These are phyloP conservation scores for Eupithecia insigniata DNA, from an alignment of 2,888 invertebrate species.

Conservation along the genomic window DNA sequence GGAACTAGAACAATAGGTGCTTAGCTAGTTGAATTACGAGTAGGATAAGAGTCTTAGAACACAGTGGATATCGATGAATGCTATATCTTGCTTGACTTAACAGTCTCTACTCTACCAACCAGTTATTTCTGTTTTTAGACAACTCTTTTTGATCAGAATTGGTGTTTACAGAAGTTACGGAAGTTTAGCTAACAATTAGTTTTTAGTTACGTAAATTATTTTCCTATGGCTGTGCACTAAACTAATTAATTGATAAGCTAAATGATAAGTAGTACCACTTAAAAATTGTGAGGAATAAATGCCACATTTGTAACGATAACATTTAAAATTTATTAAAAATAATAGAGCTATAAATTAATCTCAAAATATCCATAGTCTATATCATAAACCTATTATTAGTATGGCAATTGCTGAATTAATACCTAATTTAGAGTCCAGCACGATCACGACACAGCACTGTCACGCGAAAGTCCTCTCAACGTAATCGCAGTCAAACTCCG, in stretches of 20 bases:
- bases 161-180: neutral
- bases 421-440: conserved; percentile 63
- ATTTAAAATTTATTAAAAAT: conserved; percentile 76
- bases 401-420: conserved; percentile 75
- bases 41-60: neutral
- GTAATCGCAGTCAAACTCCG: conserved; percentile 80
- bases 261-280: conserved; percentile 18
- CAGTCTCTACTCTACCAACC: neutral
- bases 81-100: neutral
- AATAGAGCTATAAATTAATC: conserved; percentile 67
- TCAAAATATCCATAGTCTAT: conserved; percentile 62
- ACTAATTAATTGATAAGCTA: neutral
- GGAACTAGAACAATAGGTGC: conserved; percentile 26
- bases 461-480: conserved; percentile 80
- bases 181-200: neutral
- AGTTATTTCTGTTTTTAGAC: neutral
- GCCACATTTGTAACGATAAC: conserved; percentile 68
- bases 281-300: conserved; percentile 43
- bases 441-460: conserved; percentile 63
- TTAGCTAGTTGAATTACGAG: conserved; percentile 10
- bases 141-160: too few species aligned
- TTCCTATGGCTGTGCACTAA: too few species aligned
- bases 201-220: neutral
- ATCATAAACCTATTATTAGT: conserved; percentile 73
- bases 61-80: neutral